phyloP scores from a whole-genome alignment of 2,888 invertebrate species.

The Mythimna albipuncta region DNA sequence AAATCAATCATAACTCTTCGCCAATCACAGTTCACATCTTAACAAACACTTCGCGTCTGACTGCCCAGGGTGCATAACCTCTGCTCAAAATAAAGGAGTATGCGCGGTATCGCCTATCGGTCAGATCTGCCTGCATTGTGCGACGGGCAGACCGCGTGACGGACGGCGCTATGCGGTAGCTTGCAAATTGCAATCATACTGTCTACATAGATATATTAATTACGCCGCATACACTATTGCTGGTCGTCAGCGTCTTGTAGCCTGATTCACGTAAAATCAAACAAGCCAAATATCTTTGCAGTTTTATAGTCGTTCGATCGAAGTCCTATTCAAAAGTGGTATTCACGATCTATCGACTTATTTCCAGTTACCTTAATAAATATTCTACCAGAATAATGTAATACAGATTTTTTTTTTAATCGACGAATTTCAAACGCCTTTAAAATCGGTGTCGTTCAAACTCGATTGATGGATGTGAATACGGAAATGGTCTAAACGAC shows the following conservation, averaged over 20 bases:
- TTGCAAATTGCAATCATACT: slow-evolving; percentile 26
- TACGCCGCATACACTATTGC: not conserved
- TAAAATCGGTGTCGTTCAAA: no score
- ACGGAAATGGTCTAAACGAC: no score
- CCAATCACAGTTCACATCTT: slow-evolving; percentile 8
- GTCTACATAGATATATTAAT: slow-evolving; percentile 17
- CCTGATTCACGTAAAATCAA: no score
- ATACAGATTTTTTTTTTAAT: no score
- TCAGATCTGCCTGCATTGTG: slow-evolving; percentile 63
- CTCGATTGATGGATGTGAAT: no score
- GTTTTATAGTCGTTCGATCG: no score
- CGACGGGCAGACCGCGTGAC: slow-evolving; percentile 50
- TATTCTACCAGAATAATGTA: no score
- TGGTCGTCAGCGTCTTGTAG: not conserved
- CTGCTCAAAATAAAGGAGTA: slow-evolving; percentile 52
- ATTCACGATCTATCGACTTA: no score
- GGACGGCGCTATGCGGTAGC: slow-evolving; percentile 55
- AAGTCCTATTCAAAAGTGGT: no score
- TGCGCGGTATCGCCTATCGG: slow-evolving; percentile 49
- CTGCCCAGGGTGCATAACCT: slow-evolving; percentile 53
- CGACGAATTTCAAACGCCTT: no score
- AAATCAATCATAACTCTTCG: not conserved
- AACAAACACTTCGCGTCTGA: slow-evolving; percentile 29
- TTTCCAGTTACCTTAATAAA: no score
- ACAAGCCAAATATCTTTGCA: no score